Base-by-base conservation (phyloP, 1,140 invertebrate genomes). In the Gonatopus flavifemur region DNA sequence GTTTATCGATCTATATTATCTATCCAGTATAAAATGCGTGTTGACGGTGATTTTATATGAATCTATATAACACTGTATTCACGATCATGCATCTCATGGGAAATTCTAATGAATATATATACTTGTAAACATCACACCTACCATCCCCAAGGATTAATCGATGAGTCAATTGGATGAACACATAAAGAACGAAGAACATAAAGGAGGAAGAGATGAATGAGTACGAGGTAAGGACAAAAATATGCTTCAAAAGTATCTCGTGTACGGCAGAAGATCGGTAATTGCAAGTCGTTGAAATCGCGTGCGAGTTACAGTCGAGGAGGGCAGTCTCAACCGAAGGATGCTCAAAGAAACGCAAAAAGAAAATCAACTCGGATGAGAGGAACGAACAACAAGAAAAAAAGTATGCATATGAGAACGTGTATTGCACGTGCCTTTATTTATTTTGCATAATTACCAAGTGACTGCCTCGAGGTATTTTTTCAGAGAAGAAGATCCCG, bases 391-490 rank as follows among this genome's bases (percentile, higher is more conserved):
- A n/a, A n/a, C n/a, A n/a, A n/a, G n/a, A n/a, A n/a, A n/a, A n/a
- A n/a, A n/a, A n/a, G n/a, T n/a, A n/a, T n/a, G 57, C 52, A 56
- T 61, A 65, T n/a, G n/a, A 64, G 57, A 69, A 69, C 60, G 56
- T 57, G 20, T 49, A 24, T 20, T 60, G 56, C 66, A 58, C 66
- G 66, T 69, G 64, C 62, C 66, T 69, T 67, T 67, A 67, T 69
- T 69, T 67, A 67, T 69, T 69, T 67, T 67, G 58, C 66, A 69
- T 69, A 69, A 69, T 69, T 67, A 65, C 43, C 55, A 59, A 40
- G 60, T 33, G 51, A 20, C 49, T 59, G 56, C 24, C 44, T n/a
- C 35, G 35, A 40, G 16, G 51, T 46, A 55, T 41, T n/a, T n/a
- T n/a, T n/a, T n/a, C n/a, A n/a, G n/a, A n/a, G n/a, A n/a, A n/a